Percentiles rank a stretch among this genome's conserved stretches.
Conservation (phyloP, 2,113 vertebrate genomes). For the Halcyon senegalensis region DNA sequence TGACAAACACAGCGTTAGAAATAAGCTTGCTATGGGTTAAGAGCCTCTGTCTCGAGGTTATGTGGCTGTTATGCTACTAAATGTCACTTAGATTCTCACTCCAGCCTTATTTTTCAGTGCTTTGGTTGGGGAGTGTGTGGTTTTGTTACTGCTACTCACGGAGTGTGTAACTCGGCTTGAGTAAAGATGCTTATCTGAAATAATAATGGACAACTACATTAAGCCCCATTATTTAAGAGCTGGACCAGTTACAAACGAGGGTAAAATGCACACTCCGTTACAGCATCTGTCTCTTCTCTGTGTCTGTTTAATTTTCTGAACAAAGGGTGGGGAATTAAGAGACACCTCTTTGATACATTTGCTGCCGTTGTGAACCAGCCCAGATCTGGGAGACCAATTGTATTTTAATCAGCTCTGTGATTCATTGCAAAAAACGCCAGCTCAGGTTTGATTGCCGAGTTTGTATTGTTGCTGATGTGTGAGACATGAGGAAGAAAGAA, state of each 20-base stretch:
- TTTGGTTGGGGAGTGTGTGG: fast-evolving
- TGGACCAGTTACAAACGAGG: not conserved
- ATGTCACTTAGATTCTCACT: constrained; percentile 1
- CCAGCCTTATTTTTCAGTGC: not conserved
- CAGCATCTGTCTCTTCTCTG: not conserved
- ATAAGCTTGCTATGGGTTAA: constrained; percentile 8
- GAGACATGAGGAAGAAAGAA: not conserved
- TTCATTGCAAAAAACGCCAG: not conserved
- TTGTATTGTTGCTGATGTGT: not conserved
- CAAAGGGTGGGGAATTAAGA: constrained; percentile 22
- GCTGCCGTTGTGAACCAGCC: not conserved
- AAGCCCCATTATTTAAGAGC: constrained; percentile 31
- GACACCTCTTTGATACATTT: not conserved
- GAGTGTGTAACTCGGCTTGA: not conserved
- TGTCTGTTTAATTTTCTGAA: constrained; percentile 1
- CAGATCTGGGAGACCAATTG: not conserved
- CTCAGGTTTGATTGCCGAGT: constrained; percentile 27
- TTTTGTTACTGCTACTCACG: not conserved
- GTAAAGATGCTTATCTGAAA: not conserved
- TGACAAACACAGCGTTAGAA: constrained; percentile 30
- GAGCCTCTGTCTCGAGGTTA: not conserved
- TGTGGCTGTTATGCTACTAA: constrained; percentile 34
- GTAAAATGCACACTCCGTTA: not conserved
- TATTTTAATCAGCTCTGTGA: constrained; percentile 30
- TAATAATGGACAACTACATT: not conserved